Percentiles rank a stretch among this genome's conserved stretches.
Evolutionary conservation across 1,140 invertebrate genomes (phyloP).

Genomic region (Oscheius sp.): DNA sequence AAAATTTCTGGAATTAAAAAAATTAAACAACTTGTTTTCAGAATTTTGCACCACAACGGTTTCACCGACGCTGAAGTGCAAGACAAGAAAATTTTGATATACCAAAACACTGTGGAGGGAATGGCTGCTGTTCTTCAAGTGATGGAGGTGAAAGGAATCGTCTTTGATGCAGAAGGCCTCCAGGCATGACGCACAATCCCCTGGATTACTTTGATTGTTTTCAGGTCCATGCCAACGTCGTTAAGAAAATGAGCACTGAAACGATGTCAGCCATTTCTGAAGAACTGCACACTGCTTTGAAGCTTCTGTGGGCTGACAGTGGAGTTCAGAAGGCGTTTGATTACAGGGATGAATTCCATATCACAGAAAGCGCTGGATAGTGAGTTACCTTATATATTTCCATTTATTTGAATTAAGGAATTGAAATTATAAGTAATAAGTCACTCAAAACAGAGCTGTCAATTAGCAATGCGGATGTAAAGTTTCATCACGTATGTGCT

Average conservation of each 20-base stretch:
- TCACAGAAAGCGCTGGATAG: conserved; percentile 15
- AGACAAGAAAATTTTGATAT: conserved; percentile 29
- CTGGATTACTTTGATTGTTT: background rate
- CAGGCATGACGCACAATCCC: too few species aligned
- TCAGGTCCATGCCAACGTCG: background rate
- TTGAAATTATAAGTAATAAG: background rate
- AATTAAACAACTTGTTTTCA: too few species aligned
- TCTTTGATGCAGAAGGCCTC: background rate
- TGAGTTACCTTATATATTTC: background rate
- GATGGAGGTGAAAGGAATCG: conserved; percentile 11
- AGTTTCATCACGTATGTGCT: too few species aligned
- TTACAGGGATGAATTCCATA: background rate
- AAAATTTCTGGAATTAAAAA: too few species aligned
- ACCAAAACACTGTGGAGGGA: conserved; percentile 27
- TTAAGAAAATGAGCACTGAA: background rate
- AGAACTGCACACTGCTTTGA: background rate
- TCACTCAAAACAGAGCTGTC: too few species aligned
- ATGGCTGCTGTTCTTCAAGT: conserved; percentile 23
- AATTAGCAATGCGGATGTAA: too few species aligned
- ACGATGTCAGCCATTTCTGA: background rate
- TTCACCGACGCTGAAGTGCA: conserved; percentile 35
- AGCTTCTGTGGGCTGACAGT: background rate
- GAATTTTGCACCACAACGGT: conserved; percentile 36
- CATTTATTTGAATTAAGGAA: background rate
- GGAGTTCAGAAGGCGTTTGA: conserved; percentile 4